phyloP scores from a whole-genome alignment of 53 echinoderm and acorn worm species.

The Actinopyga echinites region DNA sequence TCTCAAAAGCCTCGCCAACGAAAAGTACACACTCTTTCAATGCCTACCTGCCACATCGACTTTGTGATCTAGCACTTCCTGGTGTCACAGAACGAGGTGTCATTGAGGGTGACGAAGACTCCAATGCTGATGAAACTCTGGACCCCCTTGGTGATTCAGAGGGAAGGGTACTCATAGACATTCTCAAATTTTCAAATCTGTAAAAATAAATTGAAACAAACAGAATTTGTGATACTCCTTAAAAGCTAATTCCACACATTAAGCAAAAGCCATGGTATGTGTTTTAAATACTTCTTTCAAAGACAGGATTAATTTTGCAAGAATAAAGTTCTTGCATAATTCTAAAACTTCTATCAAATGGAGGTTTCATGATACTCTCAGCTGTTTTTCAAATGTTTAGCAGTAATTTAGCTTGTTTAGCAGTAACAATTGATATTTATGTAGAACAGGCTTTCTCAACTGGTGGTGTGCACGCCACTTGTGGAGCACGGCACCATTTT shows the following conservation, averaged over 20 bases:
- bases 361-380: no score
- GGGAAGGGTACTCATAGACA: conserved; percentile 70
- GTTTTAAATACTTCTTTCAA: no score
- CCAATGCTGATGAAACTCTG: conserved; percentile 23
- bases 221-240: background rate
- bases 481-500: no score
- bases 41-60: conserved; percentile 80
- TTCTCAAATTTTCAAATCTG: conserved; percentile 81
- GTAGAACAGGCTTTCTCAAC: no score
- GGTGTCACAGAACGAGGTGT: background rate
- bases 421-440: no score
- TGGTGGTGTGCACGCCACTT: no score
- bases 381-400: no score
- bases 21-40: background rate
- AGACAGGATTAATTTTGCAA: no score
- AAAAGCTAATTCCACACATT: background rate
- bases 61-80: conserved; percentile 37
- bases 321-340: no score
- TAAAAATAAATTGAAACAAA: background rate
- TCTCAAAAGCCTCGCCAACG: background rate
- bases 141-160: conserved; percentile 56
- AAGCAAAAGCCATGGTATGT: background rate
- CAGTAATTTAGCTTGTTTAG: no score
- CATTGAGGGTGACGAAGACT: conserved; percentile 43
- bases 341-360: no score